Conservation (phyloP, 2,888 invertebrate genomes). For the Sialis lutaria region DNA sequence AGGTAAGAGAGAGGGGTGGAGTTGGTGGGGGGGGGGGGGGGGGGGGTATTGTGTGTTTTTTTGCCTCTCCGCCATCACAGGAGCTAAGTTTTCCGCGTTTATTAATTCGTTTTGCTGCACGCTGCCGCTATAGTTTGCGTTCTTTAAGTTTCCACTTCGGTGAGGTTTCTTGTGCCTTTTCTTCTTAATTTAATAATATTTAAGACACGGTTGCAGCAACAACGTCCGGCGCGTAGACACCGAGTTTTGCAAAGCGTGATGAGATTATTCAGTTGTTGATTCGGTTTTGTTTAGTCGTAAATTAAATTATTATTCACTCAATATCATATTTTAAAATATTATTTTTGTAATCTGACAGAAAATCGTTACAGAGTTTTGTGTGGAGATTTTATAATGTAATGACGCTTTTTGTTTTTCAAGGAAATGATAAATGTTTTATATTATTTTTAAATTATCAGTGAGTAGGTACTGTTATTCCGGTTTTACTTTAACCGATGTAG, state of each 20-base stretch:
- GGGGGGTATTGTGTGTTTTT: neutral
- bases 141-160: conserved; percentile 18
- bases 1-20: neutral
- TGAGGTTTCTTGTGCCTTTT: conserved; percentile 17
- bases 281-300: too few relatives aligned
- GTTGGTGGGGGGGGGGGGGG: neutral
- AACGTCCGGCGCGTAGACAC: neutral
- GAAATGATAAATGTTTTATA: too few relatives aligned
- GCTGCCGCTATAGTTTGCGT: neutral
- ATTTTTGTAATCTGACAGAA: too few relatives aligned
- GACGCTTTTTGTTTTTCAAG: too few relatives aligned
- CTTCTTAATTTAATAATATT: conserved; percentile 25
- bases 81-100: conserved; percentile 10
- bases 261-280: too few relatives aligned
- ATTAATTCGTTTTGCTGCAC: conserved; percentile 14
- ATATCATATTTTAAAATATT: too few relatives aligned
- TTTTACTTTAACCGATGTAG: too few relatives aligned
- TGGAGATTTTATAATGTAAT: too few relatives aligned
- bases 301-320: too few relatives aligned
- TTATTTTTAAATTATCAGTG: too few relatives aligned
- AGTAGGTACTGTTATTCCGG: too few relatives aligned
- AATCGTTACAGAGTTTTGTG: too few relatives aligned
- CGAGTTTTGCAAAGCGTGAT: neutral
- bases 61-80: neutral
- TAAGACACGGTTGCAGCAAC: conserved; percentile 8